phyloP scores from a whole-genome alignment of 2,113 vertebrate genomes.

The Sinocyclocheilus anshuiensis region DNA sequence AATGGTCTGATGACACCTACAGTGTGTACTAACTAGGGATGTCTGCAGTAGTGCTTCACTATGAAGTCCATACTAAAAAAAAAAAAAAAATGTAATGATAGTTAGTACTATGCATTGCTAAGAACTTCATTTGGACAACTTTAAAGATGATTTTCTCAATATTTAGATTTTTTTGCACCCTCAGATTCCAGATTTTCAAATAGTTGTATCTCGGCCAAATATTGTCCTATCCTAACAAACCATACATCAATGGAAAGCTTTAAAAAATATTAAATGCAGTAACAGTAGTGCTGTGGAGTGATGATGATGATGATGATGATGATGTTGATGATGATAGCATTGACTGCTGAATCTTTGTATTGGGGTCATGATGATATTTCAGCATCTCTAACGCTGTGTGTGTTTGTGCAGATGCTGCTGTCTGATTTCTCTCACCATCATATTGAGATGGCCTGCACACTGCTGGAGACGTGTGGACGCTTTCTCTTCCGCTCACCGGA shows the following conservation, averaged over 20 bases:
- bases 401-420: slow-evolving; percentile 83
- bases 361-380: neutral
- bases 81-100: no score
- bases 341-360: no score
- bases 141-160: no score
- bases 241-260: no score
- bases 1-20: slow-evolving; percentile 31
- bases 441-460: slow-evolving; percentile 97
- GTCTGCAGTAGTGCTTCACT: neutral
- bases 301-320: neutral
- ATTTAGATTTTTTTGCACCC: no score
- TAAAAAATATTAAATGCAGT: no score
- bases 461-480: slow-evolving; percentile 94
- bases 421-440: slow-evolving; percentile 99
- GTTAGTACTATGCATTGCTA: no score
- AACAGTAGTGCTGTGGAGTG: no score
- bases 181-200: no score
- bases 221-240: no score
- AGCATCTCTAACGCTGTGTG: neutral
- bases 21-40: neutral
- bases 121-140: no score
- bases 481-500: slow-evolving; percentile 97
- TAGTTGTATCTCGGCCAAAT: no score
- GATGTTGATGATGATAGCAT: neutral
- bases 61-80: neutral